These are phyloP conservation scores for Cynaeus angustus DNA, from an alignment of 2,888 invertebrate genomes.

Conservation along the genomic window DNA sequence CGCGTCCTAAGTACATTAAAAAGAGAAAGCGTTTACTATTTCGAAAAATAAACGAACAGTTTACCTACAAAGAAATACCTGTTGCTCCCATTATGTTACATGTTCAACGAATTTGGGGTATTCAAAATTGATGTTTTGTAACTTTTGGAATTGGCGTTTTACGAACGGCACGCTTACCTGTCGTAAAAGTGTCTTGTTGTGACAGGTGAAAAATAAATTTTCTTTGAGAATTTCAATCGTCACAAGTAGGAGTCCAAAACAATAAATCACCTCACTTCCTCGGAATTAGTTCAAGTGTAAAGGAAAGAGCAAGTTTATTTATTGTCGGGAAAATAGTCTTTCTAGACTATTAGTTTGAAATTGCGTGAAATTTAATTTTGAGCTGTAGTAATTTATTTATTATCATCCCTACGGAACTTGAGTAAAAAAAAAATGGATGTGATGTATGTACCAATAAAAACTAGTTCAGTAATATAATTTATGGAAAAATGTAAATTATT, in stretches of 20 bases:
- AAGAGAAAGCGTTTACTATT: slow-evolving; percentile 54
- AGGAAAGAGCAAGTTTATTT: slow-evolving; percentile 10
- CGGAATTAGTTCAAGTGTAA: slow-evolving; percentile 12
- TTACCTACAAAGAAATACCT: slow-evolving; percentile 47
- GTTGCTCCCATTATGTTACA: slow-evolving; percentile 45
- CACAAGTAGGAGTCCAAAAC: not conserved
- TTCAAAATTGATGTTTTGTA: slow-evolving; percentile 42
- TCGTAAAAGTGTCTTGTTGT: slow-evolving; percentile 44
- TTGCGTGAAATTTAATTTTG: no score
- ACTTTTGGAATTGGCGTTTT: slow-evolving; percentile 25
- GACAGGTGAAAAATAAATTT: slow-evolving; percentile 46
- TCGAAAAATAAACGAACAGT: slow-evolving; percentile 49
- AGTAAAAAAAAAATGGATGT: no score
- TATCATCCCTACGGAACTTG: no score
- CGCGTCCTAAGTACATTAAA: slow-evolving; percentile 50
- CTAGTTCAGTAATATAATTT: not conserved
- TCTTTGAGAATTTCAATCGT: slow-evolving; percentile 14
- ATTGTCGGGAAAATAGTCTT: slow-evolving; percentile 2
- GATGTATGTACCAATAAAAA: no score
- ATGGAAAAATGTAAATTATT: not conserved
- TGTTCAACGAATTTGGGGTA: slow-evolving; percentile 26
- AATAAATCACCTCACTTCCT: slow-evolving; percentile 35
- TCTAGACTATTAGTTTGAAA: not conserved
- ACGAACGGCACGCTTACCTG: slow-evolving; percentile 30
- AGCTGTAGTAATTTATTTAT: no score